Conservation (phyloP, 2,797 vertebrate genomes). For the Megalops cyprinoides region DNA sequence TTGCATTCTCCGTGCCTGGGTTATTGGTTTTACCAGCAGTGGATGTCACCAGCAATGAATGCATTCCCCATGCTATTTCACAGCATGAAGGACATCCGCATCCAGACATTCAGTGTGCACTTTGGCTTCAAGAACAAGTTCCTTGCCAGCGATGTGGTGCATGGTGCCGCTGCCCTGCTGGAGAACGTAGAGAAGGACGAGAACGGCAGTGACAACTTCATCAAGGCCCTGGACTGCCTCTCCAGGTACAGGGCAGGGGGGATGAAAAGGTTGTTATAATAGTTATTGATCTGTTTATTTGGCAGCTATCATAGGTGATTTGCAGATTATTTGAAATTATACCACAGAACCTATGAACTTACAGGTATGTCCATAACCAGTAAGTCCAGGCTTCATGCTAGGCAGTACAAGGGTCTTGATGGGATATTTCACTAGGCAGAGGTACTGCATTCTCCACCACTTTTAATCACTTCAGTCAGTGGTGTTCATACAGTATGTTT, state of each 20-base stretch:
- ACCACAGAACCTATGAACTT: too few species aligned
- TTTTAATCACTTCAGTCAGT: too few species aligned
- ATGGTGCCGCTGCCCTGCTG: constrained; percentile 85
- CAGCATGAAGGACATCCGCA: constrained; percentile 94
- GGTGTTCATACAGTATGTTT: too few species aligned
- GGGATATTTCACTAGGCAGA: too few species aligned
- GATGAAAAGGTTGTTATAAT: background rate
- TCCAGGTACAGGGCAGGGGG: constrained; percentile 80
- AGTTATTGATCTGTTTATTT: background rate
- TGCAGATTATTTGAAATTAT: too few species aligned
- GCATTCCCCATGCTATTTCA: background rate
- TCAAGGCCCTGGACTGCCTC: constrained; percentile 92
- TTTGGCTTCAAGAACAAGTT: constrained; percentile 98
- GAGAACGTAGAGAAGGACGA: constrained; percentile 87
- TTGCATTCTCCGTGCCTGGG: background rate
- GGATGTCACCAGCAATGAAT: background rate
- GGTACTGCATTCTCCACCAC: too few species aligned
- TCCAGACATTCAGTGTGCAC: constrained; percentile 94
- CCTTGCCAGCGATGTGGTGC: constrained; percentile 91
- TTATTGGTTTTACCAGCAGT: too few species aligned
- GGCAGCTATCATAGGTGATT: too few species aligned
- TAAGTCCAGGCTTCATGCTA: too few species aligned
- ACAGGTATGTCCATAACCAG: too few species aligned
- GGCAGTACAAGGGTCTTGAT: too few species aligned
- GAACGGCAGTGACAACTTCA: constrained; percentile 84